Evolutionary conservation across 2,797 vertebrate genomes (phyloP).

Genomic region (Sebastes dallii): DNA sequence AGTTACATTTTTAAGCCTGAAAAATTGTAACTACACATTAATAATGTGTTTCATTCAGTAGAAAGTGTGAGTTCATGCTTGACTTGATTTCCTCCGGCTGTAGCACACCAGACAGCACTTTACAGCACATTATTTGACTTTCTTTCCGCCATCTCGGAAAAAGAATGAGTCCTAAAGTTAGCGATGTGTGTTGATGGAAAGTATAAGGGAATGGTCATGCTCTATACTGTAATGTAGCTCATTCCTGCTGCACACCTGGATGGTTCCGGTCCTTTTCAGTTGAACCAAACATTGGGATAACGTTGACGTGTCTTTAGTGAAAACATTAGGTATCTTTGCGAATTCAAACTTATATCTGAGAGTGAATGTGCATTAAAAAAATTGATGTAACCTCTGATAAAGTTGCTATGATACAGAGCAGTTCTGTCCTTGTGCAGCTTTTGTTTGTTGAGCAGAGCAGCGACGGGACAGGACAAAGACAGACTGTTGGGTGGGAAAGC

Average conservation of each 20-base stretch:
- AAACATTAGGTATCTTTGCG: background rate
- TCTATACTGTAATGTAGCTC: background rate
- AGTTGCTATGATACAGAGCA: background rate
- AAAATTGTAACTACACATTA: background rate
- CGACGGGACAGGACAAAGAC: background rate
- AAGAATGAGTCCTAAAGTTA: background rate
- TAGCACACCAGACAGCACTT: background rate
- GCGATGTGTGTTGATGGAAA: background rate
- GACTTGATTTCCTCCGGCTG: background rate
- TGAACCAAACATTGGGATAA: background rate
- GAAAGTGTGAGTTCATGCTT: background rate
- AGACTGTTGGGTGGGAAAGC: background rate
- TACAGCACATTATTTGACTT: background rate
- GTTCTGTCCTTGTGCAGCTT: background rate
- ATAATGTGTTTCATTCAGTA: background rate
- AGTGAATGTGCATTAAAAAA: background rate
- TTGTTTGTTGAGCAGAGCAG: conserved; percentile 1
- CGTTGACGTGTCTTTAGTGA: background rate
- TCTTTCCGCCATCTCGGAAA: background rate
- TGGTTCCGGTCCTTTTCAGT: background rate
- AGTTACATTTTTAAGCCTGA: background rate
- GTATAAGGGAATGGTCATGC: background rate
- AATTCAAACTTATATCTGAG: background rate
- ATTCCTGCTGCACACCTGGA: conserved; percentile 20
- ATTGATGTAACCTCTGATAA: background rate